Conservation (phyloP, 2,113 vertebrate species). For the Tinamus guttatus region DNA sequence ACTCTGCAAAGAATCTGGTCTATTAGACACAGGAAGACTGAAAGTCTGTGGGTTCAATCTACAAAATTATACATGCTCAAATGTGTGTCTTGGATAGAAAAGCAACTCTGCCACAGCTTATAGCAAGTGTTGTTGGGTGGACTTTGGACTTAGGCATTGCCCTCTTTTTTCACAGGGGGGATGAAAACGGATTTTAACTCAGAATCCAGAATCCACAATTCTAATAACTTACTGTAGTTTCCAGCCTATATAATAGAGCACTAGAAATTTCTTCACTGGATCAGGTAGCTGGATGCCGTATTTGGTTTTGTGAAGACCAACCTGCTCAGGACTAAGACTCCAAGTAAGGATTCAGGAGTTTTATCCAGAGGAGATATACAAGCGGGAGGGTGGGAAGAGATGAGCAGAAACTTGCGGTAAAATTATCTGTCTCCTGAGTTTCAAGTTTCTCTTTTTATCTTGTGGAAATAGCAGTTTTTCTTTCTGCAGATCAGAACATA, state of each 20-base stretch:
- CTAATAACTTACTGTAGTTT: background rate
- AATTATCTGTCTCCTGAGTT: background rate
- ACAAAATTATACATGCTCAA: slow-evolving; percentile 5
- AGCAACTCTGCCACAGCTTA: background rate
- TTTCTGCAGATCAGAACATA: background rate
- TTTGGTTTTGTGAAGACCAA: background rate
- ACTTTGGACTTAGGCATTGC: background rate
- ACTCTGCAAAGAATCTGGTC: slow-evolving; percentile 22
- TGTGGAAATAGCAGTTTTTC: background rate
- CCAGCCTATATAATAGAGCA: background rate
- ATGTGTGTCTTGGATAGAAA: background rate
- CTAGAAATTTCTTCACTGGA: background rate
- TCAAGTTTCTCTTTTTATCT: background rate
- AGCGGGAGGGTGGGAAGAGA: background rate
- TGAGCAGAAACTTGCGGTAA: background rate
- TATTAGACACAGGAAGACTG: slow-evolving; percentile 20
- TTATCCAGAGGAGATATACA: background rate
- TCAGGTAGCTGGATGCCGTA: background rate
- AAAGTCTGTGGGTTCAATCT: slow-evolving; percentile 8
- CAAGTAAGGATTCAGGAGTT: background rate
- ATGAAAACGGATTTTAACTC: background rate
- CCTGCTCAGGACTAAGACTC: background rate
- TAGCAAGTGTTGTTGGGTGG: background rate
- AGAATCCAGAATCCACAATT: background rate
- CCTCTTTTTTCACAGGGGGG: background rate